A percentile compares a stretch with the other conserved stretches of the same genome.
Evolutionary conservation across 2,888 invertebrate genomes (phyloP).

Genomic region (Lochmaea capreae): DNA sequence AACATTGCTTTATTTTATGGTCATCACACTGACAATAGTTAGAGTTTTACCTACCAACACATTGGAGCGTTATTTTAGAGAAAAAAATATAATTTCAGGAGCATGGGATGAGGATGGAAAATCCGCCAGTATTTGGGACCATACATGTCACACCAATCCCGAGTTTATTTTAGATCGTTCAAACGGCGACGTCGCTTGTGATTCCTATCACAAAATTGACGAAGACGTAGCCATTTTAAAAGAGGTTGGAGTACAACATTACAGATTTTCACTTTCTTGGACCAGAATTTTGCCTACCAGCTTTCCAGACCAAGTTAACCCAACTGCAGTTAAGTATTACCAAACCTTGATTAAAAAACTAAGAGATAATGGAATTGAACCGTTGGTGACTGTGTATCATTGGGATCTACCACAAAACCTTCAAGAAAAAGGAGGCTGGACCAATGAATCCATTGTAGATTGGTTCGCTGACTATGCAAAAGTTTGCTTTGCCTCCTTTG

Average conservation of each 20-base stretch:
- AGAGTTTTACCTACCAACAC: too few species aligned
- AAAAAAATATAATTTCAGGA: conserved; percentile 46
- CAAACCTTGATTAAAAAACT: conserved; percentile 60
- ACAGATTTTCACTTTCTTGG: conserved; percentile 83
- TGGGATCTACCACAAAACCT: conserved; percentile 70
- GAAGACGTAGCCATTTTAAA: conserved; percentile 74
- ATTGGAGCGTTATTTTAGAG: too few species aligned
- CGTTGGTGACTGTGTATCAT: conserved; percentile 68
- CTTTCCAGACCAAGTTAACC: conserved; percentile 73
- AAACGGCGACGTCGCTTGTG: conserved; percentile 76
- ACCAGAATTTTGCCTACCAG: conserved; percentile 79
- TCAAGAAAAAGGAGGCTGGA: conserved; percentile 54
- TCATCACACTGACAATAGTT: too few species aligned
- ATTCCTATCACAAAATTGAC: conserved; percentile 75
- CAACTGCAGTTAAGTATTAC: conserved; percentile 71
- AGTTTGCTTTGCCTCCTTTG: conserved; percentile 63
- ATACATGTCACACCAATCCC: conserved; percentile 62
- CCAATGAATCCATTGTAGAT: conserved; percentile 33
- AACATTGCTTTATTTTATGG: too few species aligned
- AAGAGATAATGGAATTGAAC: conserved; percentile 67
- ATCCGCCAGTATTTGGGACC: conserved; percentile 49
- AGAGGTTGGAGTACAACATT: conserved; percentile 73
- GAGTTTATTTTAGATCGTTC: conserved; percentile 68
- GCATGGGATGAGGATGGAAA: conserved; percentile 59
- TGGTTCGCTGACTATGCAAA: conserved; percentile 73